Conservation (phyloP, 1,140 invertebrate species). For the Oscheius sp. region DNA sequence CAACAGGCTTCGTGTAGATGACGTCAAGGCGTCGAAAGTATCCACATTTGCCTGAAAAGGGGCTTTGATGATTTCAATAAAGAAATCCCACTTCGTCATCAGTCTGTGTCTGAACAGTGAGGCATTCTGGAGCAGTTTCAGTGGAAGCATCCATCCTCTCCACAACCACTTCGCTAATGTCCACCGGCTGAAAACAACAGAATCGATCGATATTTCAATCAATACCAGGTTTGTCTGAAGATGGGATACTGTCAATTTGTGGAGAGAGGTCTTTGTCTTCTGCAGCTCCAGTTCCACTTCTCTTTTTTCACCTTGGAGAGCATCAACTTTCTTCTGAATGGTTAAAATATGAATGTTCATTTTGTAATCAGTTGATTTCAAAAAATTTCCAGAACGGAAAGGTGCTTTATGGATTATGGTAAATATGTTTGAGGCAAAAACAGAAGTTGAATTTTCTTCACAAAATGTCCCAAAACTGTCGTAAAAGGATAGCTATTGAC, state of each 20-base stretch:
- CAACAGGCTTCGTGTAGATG: neutral
- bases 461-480: too few species aligned
- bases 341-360: neutral
- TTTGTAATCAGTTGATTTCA: too few species aligned
- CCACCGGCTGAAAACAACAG: neutral
- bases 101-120: neutral
- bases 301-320: neutral
- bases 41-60: neutral
- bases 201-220: neutral
- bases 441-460: too few species aligned
- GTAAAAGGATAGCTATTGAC: too few species aligned
- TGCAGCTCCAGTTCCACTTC: conserved; percentile 12
- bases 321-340: conserved; percentile 8
- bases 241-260: neutral
- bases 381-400: too few species aligned
- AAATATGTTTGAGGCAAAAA: too few species aligned
- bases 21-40: neutral
- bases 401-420: too few species aligned
- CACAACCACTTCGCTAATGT: neutral
- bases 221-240: neutral
- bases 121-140: neutral
- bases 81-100: neutral
- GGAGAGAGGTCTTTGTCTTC: neutral
- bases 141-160: neutral
- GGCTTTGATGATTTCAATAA: too few species aligned